These are phyloP conservation scores for Aphelenchoides fujianensis DNA, from an alignment of 1,140 invertebrate genomes.

Conservation along the genomic window DNA sequence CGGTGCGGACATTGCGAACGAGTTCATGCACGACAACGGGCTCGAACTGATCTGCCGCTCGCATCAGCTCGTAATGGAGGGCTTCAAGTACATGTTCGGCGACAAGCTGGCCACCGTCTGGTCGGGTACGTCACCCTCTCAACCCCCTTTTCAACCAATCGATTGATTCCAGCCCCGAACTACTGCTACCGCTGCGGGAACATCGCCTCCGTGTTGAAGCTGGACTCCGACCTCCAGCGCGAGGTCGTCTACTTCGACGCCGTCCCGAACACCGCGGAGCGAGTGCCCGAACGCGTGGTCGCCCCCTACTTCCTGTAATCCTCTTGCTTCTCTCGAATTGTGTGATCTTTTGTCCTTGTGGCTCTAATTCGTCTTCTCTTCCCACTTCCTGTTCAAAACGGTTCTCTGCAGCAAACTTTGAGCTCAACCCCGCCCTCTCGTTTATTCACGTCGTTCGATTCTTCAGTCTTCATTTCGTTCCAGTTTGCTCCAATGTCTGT, in stretches of 20 bases:
- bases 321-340: too few relatives aligned
- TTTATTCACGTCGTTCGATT: too few relatives aligned
- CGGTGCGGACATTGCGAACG: conserved; percentile 39
- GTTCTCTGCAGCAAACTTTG: too few relatives aligned
- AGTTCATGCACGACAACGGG: conserved; percentile 84
- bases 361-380: too few relatives aligned
- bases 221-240: conserved; percentile 89
- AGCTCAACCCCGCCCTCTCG: too few relatives aligned
- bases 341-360: too few relatives aligned
- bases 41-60: conserved; percentile 93
- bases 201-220: conserved; percentile 94
- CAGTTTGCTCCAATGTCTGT: too few relatives aligned
- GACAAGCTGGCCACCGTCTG: conserved; percentile 89
- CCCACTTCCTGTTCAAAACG: too few relatives aligned
- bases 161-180: conserved; percentile 60
- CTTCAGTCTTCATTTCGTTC: too few relatives aligned
- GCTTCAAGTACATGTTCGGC: conserved; percentile 92
- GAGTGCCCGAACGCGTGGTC: conserved; percentile 44
- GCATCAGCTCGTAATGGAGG: conserved; percentile 94
- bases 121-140: conserved; percentile 74
- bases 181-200: conserved; percentile 83
- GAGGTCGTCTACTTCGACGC: conserved; percentile 99
- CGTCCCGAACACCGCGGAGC: conserved; percentile 69
- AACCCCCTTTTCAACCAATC: not conserved
- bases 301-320: conserved; percentile 58